Percentiles rank a stretch among this genome's conserved stretches.
phyloP scores from a whole-genome alignment of 2,888 invertebrate genomes.

The Anagyrus pseudococci region DNA sequence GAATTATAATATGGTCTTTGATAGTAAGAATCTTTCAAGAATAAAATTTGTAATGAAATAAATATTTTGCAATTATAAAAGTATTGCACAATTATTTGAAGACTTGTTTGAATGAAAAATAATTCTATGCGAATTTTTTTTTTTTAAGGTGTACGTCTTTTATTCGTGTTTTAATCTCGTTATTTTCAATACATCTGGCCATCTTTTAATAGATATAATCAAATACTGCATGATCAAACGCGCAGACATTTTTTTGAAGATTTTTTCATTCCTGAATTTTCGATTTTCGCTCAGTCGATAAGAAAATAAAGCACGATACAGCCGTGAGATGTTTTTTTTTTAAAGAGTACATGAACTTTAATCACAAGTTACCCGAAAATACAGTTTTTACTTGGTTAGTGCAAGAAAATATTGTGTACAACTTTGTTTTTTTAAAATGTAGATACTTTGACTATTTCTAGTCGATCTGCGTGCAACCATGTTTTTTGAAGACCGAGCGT shows the following conservation, averaged over 20 bases:
- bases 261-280: slow-evolving; percentile 22
- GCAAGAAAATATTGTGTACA: no score
- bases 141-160: slow-evolving; percentile 50
- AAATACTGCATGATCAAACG: slow-evolving; percentile 25
- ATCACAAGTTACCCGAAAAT: slow-evolving; percentile 13
- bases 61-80: slow-evolving; percentile 1
- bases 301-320: no score
- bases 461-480: neutral
- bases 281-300: slow-evolving; percentile 33
- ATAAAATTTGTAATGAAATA: slow-evolving; percentile 9
- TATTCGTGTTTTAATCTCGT: slow-evolving; percentile 54
- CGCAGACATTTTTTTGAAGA: slow-evolving; percentile 18
- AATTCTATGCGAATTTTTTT: neutral
- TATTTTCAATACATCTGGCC: slow-evolving; percentile 52
- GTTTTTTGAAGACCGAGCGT: neutral
- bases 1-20: no score
- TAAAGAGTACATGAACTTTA: slow-evolving; percentile 15
- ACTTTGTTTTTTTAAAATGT: slow-evolving; percentile 1
- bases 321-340: slow-evolving; percentile 2
- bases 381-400: neutral
- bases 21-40: slow-evolving; percentile 25
- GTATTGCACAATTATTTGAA: no score
- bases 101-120: neutral
- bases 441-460: neutral
- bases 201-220: slow-evolving; percentile 35